Evolutionary conservation across 2,888 invertebrate genomes (phyloP).

Genomic region (Aphidoletes aphidimyza): DNA sequence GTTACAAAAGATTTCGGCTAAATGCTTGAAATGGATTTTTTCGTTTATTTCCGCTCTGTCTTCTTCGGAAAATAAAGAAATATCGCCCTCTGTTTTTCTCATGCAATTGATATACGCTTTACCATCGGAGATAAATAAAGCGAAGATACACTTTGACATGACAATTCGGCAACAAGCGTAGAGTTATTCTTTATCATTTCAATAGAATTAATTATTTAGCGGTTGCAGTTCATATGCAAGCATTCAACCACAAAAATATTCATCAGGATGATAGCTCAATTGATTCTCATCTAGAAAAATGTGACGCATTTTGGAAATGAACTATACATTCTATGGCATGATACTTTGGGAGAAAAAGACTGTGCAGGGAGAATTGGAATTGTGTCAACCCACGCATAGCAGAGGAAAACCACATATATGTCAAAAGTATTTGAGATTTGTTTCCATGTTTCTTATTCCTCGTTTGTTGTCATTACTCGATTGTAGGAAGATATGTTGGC

Average conservation of each 20-base stretch:
- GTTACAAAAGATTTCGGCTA: conserved; percentile 25
- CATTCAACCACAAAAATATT: not conserved
- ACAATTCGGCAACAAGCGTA: not conserved
- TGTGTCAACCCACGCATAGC: too few species aligned
- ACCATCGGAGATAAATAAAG: not conserved
- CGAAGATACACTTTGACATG: not conserved
- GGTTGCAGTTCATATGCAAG: not conserved
- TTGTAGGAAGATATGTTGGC: not conserved
- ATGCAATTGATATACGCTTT: conserved; percentile 18
- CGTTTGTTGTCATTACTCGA: not conserved
- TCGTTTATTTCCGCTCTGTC: not conserved
- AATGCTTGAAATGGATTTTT: conserved; percentile 10
- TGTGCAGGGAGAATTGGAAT: too few species aligned
- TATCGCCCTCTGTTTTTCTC: not conserved
- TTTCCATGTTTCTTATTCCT: too few species aligned
- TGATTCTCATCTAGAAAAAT: not conserved
- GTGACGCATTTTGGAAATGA: not conserved
- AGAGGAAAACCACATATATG: too few species aligned
- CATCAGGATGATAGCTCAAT: conserved; percentile 14
- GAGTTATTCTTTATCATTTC: not conserved
- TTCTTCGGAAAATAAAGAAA: conserved; percentile 5
- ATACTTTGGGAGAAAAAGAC: too few species aligned
- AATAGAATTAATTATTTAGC: conserved; percentile 16
- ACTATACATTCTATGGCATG: too few species aligned
- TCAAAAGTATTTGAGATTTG: too few species aligned